Conservation (phyloP, 2,797 vertebrate genomes). For the Sebastes cheni region DNA sequence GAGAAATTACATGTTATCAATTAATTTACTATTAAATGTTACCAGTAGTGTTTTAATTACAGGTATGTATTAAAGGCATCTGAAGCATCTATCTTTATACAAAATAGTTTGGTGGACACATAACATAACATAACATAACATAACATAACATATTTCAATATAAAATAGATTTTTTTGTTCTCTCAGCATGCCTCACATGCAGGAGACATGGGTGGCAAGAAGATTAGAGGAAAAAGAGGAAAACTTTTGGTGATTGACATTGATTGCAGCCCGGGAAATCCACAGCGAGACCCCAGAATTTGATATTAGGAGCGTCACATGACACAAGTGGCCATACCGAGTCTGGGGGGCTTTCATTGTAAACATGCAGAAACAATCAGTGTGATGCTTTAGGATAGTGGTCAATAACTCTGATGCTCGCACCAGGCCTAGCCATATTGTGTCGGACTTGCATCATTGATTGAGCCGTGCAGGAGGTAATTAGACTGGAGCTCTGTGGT, state of each 20-base stretch:
- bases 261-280: slow-evolving; percentile 58
- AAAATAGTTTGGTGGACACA: neutral
- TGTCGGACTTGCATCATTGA: slow-evolving; percentile 80
- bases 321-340: slow-evolving; percentile 52
- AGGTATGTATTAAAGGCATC: neutral
- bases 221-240: slow-evolving; percentile 25
- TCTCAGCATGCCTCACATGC: neutral
- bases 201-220: neutral
- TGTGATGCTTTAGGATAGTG: slow-evolving; percentile 67
- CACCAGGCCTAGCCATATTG: slow-evolving; percentile 67
- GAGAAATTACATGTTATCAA: neutral
- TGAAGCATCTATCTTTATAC: neutral
- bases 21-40: neutral
- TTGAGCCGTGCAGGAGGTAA: slow-evolving; percentile 80
- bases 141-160: neutral
- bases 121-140: too few species aligned
- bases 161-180: neutral
- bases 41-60: neutral
- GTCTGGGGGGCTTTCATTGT: slow-evolving; percentile 57
- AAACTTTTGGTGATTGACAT: slow-evolving; percentile 70
- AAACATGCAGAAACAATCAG: slow-evolving; percentile 71
- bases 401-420: slow-evolving; percentile 72
- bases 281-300: slow-evolving; percentile 47
- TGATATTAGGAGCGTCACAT: slow-evolving; percentile 41
- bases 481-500: slow-evolving; percentile 74